These are phyloP conservation scores for Platichthys flesus DNA, from an alignment of 2,113 vertebrate genomes.

Conservation along the genomic window DNA sequence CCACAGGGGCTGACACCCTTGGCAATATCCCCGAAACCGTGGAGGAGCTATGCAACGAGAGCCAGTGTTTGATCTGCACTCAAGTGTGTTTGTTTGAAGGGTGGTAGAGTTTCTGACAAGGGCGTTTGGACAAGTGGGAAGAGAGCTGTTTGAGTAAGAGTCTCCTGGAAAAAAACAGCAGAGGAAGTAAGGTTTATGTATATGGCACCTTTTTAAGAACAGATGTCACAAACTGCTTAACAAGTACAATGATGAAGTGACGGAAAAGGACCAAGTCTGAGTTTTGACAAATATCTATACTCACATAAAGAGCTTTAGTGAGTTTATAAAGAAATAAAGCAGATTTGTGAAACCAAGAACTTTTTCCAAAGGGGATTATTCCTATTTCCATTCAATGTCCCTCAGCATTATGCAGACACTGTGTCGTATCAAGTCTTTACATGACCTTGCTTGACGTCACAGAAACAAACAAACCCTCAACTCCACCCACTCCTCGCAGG, in stretches of 20 bases:
- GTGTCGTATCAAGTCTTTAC: not conserved
- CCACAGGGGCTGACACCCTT: slow-evolving; percentile 42
- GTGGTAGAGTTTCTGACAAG: slow-evolving; percentile 56
- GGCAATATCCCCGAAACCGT: slow-evolving; percentile 50
- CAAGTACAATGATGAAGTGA: not conserved
- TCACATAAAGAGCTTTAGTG: not conserved
- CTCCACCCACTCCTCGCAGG: not conserved
- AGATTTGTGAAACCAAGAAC: not conserved
- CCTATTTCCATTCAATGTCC: not conserved
- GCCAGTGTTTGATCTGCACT: slow-evolving; percentile 65
- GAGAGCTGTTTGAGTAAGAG: slow-evolving; percentile 24
- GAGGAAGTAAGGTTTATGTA: slow-evolving; percentile 16
- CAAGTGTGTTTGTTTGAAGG: slow-evolving; percentile 67
- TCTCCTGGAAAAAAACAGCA: not conserved
- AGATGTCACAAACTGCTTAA: not conserved
- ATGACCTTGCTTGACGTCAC: slow-evolving; percentile 14
- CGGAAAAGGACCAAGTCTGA: not conserved
- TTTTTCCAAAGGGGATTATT: not conserved
- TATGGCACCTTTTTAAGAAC: not conserved
- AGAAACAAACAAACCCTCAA: slow-evolving; percentile 17
- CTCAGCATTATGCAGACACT: not conserved
- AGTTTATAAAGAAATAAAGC: not conserved
- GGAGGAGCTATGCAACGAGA: slow-evolving; percentile 51
- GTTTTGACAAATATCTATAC: not conserved
- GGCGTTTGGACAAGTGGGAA: slow-evolving; percentile 17